Conservation (phyloP, 1,140 invertebrate species). For the Lutraria rhynchaena region DNA sequence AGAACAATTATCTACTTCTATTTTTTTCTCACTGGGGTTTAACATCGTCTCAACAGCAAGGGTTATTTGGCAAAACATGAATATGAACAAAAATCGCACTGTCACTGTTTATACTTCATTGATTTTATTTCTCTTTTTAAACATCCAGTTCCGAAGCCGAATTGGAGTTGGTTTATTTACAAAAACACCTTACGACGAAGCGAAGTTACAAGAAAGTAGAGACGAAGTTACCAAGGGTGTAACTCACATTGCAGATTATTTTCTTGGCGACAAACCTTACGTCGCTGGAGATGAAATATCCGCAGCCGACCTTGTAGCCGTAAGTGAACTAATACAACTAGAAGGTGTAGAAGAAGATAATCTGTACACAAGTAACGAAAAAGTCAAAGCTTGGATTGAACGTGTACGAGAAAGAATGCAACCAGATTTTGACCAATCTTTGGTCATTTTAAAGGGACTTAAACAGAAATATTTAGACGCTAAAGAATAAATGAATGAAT, state of each 20-base stretch:
- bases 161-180: constrained; percentile 30
- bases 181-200: constrained; percentile 57
- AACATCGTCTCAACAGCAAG: too few relatives aligned
- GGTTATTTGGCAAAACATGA: too few relatives aligned
- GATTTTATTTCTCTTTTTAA: too few relatives aligned
- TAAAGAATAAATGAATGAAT: constrained; percentile 25
- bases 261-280: constrained; percentile 82
- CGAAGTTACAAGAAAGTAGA: constrained; percentile 65
- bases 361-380: constrained; percentile 84
- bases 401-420: constrained; percentile 84
- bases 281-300: constrained; percentile 87
- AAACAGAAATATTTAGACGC: constrained; percentile 26
- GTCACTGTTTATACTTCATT: too few relatives aligned
- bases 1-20: too few relatives aligned
- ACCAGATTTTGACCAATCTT: constrained; percentile 87
- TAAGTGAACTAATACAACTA: constrained; percentile 92
- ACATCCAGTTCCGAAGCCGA: constrained; percentile 42
- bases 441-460: constrained; percentile 68
- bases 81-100: too few relatives aligned
- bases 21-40: too few relatives aligned
- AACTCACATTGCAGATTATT: constrained; percentile 80
- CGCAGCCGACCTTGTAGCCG: constrained; percentile 90
- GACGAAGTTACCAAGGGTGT: constrained; percentile 72
- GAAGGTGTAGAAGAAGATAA: constrained; percentile 87
- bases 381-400: constrained; percentile 86